Base-by-base conservation (phyloP, 1,140 invertebrate species). In the Agrilus planipennis region DNA sequence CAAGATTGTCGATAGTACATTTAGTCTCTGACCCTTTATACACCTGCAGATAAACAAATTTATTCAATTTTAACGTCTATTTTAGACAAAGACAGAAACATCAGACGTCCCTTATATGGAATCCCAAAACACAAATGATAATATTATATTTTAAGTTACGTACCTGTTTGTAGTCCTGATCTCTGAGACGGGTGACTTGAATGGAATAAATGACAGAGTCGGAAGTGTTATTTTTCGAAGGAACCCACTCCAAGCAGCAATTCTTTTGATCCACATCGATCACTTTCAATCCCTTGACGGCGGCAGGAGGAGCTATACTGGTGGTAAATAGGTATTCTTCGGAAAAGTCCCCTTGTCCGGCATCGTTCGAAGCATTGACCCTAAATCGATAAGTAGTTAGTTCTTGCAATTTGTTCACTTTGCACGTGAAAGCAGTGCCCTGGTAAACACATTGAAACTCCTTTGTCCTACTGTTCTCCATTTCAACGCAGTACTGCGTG, bases 361-460 rank as follows among this genome's bases (percentile, higher is more conserved):
- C 84, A 57, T 84, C 79, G 62, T 86, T 89, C 38, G 76, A 73
- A 28, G 86, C 86, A 50, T 74, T 81, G 51, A 92, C 85, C 39
- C 84, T 70, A 64, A 91, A 90, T 52, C 70, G 73, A 60, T 91
- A 91, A 14, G 65, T 63, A 2, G 75, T 85, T 42, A 77, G 70
- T 62, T 91, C 87, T 45, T 78, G 73, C 42, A 92, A 62, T 59
- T 84, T 81, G 52, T 79, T 79, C 27, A 89, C 77, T 64, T 87
- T 88, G 62, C 76, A 84, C 40, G 72, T 76, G 42, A 77, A 72
- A 41, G 73, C 76, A 14, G 76, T 77, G 21, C 87, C 86, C 32
- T 79, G 75, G 60, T 89, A 91, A 12, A 89, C 77, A 15, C 74
- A 67, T 45, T 81, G 75, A 62, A 80, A 88, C 41, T 81, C 76